Evolutionary conservation across 2,797 vertebrate species (phyloP).

Genomic region (Syndactyla subalaris): DNA sequence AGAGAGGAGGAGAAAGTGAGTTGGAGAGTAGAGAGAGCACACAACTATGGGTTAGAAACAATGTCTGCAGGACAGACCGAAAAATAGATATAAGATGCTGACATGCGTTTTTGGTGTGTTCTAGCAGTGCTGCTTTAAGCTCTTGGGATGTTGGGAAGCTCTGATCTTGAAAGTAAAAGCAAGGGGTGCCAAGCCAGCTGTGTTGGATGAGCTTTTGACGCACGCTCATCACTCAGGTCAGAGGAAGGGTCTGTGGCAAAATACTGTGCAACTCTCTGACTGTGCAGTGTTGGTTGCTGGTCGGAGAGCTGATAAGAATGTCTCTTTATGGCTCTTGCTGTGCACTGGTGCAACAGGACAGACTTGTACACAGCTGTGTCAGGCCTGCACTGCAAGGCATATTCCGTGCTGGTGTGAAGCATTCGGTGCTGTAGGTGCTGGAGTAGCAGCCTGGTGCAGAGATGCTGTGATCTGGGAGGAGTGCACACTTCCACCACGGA

Average conservation of each 20-base stretch:
- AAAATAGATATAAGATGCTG: not conserved
- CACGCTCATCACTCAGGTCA: not conserved
- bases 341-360: not conserved
- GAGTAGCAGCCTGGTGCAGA: not conserved
- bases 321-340: not conserved
- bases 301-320: not conserved
- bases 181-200: not conserved
- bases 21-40: not conserved
- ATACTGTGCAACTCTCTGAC: not conserved
- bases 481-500: not conserved
- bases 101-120: not conserved
- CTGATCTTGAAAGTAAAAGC: not conserved
- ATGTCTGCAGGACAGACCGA: not conserved
- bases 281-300: not conserved
- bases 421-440: not conserved
- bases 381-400: not conserved
- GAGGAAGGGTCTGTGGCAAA: not conserved
- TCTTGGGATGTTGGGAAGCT: not conserved
- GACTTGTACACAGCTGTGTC: not conserved
- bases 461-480: not conserved
- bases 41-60: not conserved
- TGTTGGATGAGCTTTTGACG: not conserved
- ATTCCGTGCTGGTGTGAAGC: fast-evolving
- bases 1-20: not conserved
- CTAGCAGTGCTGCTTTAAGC: not conserved